Percentiles rank a stretch among this genome's conserved stretches.
Conservation (phyloP, 2,888 invertebrate genomes). For the Agrochola litura region DNA sequence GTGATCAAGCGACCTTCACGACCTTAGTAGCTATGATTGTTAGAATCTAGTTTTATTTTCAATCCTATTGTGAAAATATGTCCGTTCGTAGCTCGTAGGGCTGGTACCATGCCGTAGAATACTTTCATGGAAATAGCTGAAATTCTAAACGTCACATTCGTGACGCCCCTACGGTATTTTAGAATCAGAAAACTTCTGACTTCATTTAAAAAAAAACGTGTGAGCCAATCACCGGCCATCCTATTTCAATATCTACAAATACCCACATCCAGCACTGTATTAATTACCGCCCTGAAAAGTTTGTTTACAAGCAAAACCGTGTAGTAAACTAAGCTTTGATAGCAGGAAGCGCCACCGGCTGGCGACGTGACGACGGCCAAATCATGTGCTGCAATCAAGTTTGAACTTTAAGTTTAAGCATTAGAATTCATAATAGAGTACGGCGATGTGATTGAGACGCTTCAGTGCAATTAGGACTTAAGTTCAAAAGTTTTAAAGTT, state of each 20-base stretch:
- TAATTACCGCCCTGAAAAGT: conserved; percentile 44
- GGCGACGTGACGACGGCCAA: not conserved
- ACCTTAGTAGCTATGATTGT: not conserved
- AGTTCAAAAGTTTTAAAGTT: conserved; percentile 4
- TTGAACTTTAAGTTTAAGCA: not conserved
- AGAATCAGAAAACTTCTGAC: not conserved
- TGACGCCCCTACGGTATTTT: not conserved
- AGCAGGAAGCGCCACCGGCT: conserved; percentile 66
- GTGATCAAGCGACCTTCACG: not conserved
- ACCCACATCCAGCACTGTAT: conserved; percentile 15
- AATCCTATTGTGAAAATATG: not conserved
- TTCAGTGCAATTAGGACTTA: conserved; percentile 5
- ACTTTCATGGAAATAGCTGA: not conserved
- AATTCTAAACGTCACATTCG: no score
- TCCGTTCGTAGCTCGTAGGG: no score
- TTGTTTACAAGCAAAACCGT: conserved; percentile 53
- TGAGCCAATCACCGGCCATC: not conserved
- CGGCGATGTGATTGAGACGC: not conserved
- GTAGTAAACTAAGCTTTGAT: conserved; percentile 64
- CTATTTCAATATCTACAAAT: conserved; percentile 26
- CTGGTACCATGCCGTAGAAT: no score
- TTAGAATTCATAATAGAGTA: conserved; percentile 2
- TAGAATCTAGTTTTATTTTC: not conserved
- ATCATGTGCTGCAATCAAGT: conserved; percentile 15
- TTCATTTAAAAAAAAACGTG: not conserved